Conservation (phyloP, 2,113 vertebrate genomes). For the Pangasianodon hypophthalmus region DNA sequence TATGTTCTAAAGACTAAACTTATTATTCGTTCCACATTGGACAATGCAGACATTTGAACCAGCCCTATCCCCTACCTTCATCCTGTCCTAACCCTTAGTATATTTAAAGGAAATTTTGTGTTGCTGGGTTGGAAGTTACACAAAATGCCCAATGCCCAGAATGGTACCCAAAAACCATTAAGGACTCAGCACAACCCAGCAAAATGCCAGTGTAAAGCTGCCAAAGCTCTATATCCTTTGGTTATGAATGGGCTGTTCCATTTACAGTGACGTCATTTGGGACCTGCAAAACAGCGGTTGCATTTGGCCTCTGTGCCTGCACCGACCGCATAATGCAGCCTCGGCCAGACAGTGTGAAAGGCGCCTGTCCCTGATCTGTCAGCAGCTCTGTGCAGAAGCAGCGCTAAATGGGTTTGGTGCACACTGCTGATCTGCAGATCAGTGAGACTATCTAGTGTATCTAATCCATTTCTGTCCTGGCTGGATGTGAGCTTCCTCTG, state of each 20-base stretch:
- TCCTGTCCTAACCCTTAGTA: slow-evolving; percentile 22
- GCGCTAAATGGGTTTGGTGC: slow-evolving; percentile 41
- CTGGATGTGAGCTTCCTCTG: slow-evolving; percentile 1
- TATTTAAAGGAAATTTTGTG: slow-evolving; percentile 52
- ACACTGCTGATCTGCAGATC: slow-evolving; percentile 45
- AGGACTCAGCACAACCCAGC: slow-evolving; percentile 43
- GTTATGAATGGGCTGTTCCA: slow-evolving; percentile 66
- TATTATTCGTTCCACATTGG: slow-evolving; percentile 52
- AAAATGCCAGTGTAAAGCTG: slow-evolving; percentile 51
- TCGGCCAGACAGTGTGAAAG: slow-evolving; percentile 67
- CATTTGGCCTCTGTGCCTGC: slow-evolving; percentile 65
- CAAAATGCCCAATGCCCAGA: slow-evolving; percentile 50
- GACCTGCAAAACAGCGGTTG: slow-evolving; percentile 69
- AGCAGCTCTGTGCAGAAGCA: slow-evolving; percentile 20
- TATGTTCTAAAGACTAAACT: slow-evolving; percentile 57
- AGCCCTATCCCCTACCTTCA: slow-evolving; percentile 50
- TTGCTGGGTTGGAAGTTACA: slow-evolving; percentile 54
- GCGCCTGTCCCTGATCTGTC: slow-evolving; percentile 57
- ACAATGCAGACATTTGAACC: slow-evolving; percentile 48
- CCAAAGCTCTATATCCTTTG: slow-evolving; percentile 28
- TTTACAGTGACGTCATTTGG: slow-evolving; percentile 59
- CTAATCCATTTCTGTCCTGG: slow-evolving; percentile 23
- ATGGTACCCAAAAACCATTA: slow-evolving; percentile 52
- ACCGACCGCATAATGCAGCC: slow-evolving; percentile 57
- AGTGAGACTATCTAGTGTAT: slow-evolving; percentile 44